phyloP scores from a whole-genome alignment of 1,140 invertebrate genomes.

The Conus betulinus region DNA sequence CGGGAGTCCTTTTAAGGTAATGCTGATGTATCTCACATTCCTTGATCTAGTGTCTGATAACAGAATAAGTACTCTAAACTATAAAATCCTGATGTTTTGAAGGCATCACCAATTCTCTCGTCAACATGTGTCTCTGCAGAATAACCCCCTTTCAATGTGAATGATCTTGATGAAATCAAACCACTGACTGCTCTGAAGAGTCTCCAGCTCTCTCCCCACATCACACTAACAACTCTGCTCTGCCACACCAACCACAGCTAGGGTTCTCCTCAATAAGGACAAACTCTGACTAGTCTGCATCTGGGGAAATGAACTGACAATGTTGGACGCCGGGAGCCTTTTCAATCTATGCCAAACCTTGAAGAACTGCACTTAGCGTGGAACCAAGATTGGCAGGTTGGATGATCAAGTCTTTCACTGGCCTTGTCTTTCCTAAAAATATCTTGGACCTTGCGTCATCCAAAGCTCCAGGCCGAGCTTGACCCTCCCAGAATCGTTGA shows the following conservation, averaged over 20 bases:
- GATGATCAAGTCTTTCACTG: constrained; percentile 42
- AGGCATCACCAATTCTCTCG: constrained; percentile 88
- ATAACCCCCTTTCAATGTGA: constrained; percentile 93
- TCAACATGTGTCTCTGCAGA: constrained; percentile 92
- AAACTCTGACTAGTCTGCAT: constrained; percentile 90
- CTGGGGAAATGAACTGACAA: constrained; percentile 92
- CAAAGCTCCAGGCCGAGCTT: constrained; percentile 9
- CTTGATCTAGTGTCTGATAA: constrained; percentile 86
- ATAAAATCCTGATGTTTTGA: constrained; percentile 88
- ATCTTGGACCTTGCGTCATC: constrained; percentile 52
- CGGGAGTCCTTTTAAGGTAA: constrained; percentile 45
- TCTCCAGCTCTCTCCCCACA: constrained; percentile 75
- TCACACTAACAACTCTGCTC: constrained; percentile 85
- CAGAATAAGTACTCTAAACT: constrained; percentile 83
- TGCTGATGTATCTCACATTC: constrained; percentile 45
- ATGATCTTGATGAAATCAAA: constrained; percentile 77
- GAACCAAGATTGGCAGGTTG: constrained; percentile 52
- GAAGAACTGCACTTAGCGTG: constrained; percentile 49
- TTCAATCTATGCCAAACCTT: constrained; percentile 19
- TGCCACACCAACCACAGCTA: constrained; percentile 77
- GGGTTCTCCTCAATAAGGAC: constrained; percentile 88
- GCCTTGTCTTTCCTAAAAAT: constrained; percentile 40
- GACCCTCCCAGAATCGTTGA: constrained; percentile 5
- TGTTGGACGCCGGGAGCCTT: constrained; percentile 87
- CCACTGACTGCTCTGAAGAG: neutral